Conservation (phyloP, 2,797 vertebrate species). For the Serranus cabrilla region DNA sequence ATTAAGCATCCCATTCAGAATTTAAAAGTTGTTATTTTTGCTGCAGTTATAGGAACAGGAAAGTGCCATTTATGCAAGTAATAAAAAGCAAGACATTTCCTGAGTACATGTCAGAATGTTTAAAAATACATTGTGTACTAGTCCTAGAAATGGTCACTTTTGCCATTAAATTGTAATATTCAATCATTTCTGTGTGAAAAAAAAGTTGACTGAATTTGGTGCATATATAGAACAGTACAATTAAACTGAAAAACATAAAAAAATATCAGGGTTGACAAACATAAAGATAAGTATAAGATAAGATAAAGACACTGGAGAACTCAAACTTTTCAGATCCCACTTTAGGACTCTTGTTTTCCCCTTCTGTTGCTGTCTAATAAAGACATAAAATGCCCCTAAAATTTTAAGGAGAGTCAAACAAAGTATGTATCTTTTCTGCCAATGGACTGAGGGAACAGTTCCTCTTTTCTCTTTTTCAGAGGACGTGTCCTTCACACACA, state of each 20-base stretch:
- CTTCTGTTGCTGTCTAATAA: background rate
- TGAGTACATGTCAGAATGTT: background rate
- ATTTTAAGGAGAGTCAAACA: background rate
- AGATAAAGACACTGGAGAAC: too few relatives aligned
- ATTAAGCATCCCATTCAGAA: constrained; percentile 72
- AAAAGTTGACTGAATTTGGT: background rate
- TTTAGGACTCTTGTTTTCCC: background rate
- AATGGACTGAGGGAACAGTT: background rate
- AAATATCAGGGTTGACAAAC: background rate
- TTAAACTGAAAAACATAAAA: background rate
- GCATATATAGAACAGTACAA: background rate
- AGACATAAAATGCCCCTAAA: background rate
- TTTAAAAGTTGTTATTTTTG: constrained; percentile 62
- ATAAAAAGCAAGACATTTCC: constrained; percentile 14
- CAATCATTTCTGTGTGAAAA: background rate
- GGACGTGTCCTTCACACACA: background rate
- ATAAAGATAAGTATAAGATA: too few relatives aligned
- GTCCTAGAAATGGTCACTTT: background rate
- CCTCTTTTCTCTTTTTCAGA: background rate
- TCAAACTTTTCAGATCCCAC: background rate
- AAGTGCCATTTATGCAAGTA: background rate
- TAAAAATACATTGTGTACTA: background rate
- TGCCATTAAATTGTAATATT: constrained; percentile 27
- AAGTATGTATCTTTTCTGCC: background rate
- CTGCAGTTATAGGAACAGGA: constrained; percentile 35